Conservation (phyloP, 2,888 invertebrate species). For the Pomacea canaliculata region DNA sequence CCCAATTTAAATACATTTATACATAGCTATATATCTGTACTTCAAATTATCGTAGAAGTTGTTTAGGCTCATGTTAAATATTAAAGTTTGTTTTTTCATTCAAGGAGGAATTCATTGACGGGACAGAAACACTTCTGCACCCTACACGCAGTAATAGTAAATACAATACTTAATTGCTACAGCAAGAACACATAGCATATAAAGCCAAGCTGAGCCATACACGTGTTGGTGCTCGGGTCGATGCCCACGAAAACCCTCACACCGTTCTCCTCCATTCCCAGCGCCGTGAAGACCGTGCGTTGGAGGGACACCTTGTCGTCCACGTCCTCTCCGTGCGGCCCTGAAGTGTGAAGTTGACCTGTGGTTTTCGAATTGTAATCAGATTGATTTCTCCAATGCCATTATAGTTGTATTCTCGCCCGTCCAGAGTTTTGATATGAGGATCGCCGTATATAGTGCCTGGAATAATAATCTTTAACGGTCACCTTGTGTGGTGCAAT, state of each 20-base stretch:
- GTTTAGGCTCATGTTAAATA: too few relatives aligned
- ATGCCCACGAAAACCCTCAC: constrained; percentile 4
- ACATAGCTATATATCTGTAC: too few relatives aligned
- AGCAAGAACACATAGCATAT: too few relatives aligned
- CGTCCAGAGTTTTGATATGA: constrained; percentile 37
- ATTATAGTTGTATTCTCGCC: constrained; percentile 32
- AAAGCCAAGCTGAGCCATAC: background rate
- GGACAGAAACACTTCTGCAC: too few relatives aligned
- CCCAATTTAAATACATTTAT: too few relatives aligned
- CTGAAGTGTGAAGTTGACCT: constrained; percentile 27
- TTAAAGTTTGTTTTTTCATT: too few relatives aligned
- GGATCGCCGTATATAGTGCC: constrained; percentile 30
- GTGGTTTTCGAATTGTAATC: constrained; percentile 4
- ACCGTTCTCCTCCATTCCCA: constrained; percentile 29
- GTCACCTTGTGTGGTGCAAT: too few relatives aligned
- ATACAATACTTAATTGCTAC: too few relatives aligned
- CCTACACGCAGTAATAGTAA: too few relatives aligned
- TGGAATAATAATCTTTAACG: background rate
- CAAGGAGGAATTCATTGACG: too few relatives aligned
- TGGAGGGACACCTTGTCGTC: constrained; percentile 17
- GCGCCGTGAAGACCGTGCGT: constrained; percentile 39
- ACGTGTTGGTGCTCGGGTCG: background rate
- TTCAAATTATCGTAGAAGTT: too few relatives aligned
- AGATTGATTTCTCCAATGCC: constrained; percentile 35
- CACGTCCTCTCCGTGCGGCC: constrained; percentile 30